Evolutionary conservation across 2,797 vertebrate genomes (phyloP).

Genomic region (Dipus sagitta): DNA sequence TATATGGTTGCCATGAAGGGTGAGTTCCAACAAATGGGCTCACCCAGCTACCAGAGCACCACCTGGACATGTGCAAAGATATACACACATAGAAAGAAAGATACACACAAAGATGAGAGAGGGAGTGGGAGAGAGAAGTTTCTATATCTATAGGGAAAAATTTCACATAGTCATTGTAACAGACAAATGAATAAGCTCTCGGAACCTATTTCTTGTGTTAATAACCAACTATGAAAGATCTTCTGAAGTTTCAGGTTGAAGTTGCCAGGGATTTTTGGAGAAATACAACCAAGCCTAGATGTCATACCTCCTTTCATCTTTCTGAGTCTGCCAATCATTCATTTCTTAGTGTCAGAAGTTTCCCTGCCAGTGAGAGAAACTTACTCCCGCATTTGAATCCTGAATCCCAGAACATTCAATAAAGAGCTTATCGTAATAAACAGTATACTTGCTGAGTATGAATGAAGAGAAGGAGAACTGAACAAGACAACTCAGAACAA

Average conservation of each 20-base stretch:
- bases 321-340: conserved; percentile 55
- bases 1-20: conserved; percentile 66
- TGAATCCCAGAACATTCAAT: conserved; percentile 53
- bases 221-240: conserved; percentile 51
- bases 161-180: conserved; percentile 66
- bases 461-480: conserved; percentile 66
- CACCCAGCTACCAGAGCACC: conserved; percentile 75
- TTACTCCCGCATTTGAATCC: conserved; percentile 39
- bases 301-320: conserved; percentile 61
- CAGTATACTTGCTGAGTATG: conserved; percentile 53
- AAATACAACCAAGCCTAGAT: conserved; percentile 49
- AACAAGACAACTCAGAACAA: conserved; percentile 74
- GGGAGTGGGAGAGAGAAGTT: neutral
- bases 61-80: conserved; percentile 66
- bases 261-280: conserved; percentile 44
- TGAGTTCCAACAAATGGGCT: conserved; percentile 64
- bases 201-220: conserved; percentile 64
- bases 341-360: conserved; percentile 57
- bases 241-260: conserved; percentile 56
- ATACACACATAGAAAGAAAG: conserved; percentile 59
- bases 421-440: conserved; percentile 52
- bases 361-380: conserved; percentile 63
- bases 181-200: conserved; percentile 62
- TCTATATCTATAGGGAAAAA: conserved; percentile 40
- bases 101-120: neutral